These are phyloP conservation scores for Oceanites oceanicus DNA, from an alignment of 2,113 vertebrate genomes.

Conservation along the genomic window DNA sequence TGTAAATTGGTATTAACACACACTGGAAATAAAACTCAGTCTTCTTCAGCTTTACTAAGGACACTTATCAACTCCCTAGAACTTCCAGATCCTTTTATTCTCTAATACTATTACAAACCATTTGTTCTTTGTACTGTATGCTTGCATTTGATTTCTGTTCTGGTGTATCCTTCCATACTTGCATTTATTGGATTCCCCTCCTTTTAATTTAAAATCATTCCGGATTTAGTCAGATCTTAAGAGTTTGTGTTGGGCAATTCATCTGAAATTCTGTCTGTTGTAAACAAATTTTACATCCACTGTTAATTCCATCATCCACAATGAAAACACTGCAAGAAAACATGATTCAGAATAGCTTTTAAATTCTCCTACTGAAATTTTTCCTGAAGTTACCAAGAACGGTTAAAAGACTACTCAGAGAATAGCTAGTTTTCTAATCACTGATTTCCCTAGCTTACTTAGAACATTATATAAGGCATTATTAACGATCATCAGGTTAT, in stretches of 20 bases:
- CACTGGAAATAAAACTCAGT: neutral
- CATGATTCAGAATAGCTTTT: neutral
- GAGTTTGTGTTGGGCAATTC: neutral
- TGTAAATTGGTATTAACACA: neutral
- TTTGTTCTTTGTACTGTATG: neutral
- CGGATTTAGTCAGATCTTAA: neutral
- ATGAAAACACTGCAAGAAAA: neutral
- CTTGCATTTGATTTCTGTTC: neutral
- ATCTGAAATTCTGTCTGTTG: neutral
- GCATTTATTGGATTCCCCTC: neutral
- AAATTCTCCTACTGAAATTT: neutral
- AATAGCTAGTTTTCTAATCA: neutral
- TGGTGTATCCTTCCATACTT: neutral
- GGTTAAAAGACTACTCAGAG: neutral
- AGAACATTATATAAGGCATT: neutral
- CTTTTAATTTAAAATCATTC: neutral
- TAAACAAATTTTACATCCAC: neutral
- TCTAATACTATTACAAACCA: neutral
- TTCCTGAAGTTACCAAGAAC: neutral
- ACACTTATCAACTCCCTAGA: neutral
- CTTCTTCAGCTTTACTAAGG: neutral
- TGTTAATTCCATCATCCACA: neutral
- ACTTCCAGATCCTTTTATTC: neutral
- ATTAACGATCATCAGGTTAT: neutral
- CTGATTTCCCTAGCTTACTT: neutral